Conservation (phyloP, 2,797 vertebrate genomes). For the Sebastes aleutianus region DNA sequence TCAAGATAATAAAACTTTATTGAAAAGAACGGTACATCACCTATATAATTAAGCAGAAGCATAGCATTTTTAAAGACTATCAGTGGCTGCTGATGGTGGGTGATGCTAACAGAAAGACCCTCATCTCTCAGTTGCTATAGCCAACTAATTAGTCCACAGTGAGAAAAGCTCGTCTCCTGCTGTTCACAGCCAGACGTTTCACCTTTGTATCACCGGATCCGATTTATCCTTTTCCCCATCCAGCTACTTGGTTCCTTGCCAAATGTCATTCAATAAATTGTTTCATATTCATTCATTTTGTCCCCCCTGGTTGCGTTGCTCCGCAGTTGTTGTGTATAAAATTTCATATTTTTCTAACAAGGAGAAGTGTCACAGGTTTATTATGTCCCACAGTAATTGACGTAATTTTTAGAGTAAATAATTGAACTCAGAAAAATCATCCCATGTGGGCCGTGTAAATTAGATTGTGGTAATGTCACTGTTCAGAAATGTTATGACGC, state of each 20-base stretch:
- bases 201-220: constrained; percentile 24
- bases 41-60: not conserved
- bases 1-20: no score
- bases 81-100: not conserved
- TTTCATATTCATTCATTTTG: not conserved
- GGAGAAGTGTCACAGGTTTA: not conserved
- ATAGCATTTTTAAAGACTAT: not conserved
- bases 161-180: constrained; percentile 28
- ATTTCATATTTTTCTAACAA: not conserved
- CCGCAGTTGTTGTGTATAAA: not conserved
- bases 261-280: constrained; percentile 29
- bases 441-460: not conserved
- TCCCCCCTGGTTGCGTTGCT: not conserved
- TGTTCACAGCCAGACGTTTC: constrained; percentile 52
- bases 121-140: not conserved
- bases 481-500: not conserved
- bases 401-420: not conserved
- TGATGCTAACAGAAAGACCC: not conserved
- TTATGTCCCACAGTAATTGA: not conserved
- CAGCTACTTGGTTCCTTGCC: not conserved
- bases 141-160: constrained; percentile 37
- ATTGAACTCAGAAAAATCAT: not conserved
- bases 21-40: no score
- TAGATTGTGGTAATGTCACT: not conserved
- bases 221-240: not conserved